Conservation (phyloP, 2,888 invertebrate genomes). For the Achlya flavicornis region DNA sequence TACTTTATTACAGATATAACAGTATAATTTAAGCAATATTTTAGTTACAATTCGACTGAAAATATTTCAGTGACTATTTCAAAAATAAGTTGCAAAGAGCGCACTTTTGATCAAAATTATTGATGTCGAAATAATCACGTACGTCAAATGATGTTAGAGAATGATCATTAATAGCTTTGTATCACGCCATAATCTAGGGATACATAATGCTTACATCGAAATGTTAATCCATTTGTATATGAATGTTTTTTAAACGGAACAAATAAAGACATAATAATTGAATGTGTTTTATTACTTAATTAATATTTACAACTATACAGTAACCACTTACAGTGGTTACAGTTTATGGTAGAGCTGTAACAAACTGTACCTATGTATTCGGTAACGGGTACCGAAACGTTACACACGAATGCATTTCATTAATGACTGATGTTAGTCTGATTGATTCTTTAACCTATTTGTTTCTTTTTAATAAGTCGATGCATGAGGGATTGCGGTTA, state of each 20-base stretch:
- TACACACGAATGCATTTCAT: no score
- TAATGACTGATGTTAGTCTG: no score
- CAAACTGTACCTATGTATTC: no score
- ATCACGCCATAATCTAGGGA: neutral
- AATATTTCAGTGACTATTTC: neutral
- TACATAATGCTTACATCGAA: constrained; percentile 34
- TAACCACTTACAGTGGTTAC: no score
- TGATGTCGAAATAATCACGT: neutral
- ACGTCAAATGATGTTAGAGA: neutral
- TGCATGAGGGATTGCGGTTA: no score
- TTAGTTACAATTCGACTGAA: neutral
- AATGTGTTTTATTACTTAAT: constrained; percentile 28
- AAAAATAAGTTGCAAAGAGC: no score
- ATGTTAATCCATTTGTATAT: constrained; percentile 31
- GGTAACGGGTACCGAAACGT: no score
- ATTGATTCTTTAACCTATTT: no score
- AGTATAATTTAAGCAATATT: neutral
- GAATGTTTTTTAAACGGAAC: constrained; percentile 52
- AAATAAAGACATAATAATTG: constrained; percentile 39
- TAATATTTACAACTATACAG: no score
- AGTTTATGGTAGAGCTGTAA: no score
- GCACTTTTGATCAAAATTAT: no score
- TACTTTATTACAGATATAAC: neutral
- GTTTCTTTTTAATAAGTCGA: no score
- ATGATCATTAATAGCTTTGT: constrained; percentile 15